phyloP scores from a whole-genome alignment of 2,113 vertebrate genomes.

The Mixornis gularis region DNA sequence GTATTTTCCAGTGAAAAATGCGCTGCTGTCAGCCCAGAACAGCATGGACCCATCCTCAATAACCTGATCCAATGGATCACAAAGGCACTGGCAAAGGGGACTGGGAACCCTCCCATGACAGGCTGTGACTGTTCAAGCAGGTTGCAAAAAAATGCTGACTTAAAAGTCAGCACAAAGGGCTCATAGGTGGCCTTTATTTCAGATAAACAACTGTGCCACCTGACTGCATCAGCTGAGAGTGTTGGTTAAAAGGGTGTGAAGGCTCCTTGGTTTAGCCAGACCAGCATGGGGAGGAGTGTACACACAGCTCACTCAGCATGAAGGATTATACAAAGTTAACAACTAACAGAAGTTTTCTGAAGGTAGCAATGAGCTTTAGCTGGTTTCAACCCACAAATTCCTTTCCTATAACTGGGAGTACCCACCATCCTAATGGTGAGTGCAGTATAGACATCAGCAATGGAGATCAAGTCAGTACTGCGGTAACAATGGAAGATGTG shows the following conservation, averaged over 20 bases:
- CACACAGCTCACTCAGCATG: background rate
- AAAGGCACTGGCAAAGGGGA: background rate
- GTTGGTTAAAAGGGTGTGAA: background rate
- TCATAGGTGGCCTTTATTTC: background rate
- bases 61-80: background rate
- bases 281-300: fast-evolving
- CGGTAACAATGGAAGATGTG: background rate
- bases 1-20: background rate
- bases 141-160: background rate
- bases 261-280: background rate
- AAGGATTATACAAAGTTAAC: background rate
- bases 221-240: background rate
- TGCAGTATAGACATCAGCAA: background rate
- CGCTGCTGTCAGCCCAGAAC: background rate
- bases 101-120: background rate
- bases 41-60: background rate
- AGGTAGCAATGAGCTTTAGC: background rate
- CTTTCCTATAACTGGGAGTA: too few species aligned
- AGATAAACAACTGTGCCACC: background rate
- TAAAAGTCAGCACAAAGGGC: background rate
- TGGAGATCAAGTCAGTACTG: fast-evolving
- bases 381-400: background rate
- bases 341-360: background rate
- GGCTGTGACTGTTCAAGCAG: background rate
- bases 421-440: background rate